These are phyloP conservation scores for Grantiella picta DNA, from an alignment of 2,113 vertebrate genomes.

Conservation along the genomic window DNA sequence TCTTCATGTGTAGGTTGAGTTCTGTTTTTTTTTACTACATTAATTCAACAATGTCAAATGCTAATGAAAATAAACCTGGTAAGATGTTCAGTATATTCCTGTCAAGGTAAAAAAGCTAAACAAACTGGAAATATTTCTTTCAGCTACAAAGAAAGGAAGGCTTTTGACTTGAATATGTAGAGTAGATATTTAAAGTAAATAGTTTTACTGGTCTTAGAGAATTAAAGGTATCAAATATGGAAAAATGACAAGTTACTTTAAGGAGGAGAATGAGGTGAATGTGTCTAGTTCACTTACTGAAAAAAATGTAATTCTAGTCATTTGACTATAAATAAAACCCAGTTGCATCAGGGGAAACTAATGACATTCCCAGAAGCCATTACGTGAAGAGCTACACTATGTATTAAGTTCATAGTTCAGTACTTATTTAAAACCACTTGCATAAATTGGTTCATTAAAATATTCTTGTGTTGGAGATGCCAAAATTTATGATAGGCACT, in stretches of 20 bases:
- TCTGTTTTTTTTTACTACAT: neutral
- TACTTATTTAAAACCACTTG: neutral
- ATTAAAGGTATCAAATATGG: neutral
- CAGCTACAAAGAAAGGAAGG: neutral
- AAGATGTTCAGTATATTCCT: neutral
- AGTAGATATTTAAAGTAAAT: neutral
- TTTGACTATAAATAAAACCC: neutral
- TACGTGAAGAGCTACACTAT: neutral
- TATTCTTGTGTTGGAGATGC: neutral
- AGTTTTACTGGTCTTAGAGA: neutral
- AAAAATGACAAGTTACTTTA: neutral
- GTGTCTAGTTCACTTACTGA: neutral
- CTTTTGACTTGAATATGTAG: neutral
- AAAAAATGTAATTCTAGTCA: neutral
- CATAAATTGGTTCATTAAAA: neutral
- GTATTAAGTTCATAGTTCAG: neutral
- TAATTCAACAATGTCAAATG: neutral
- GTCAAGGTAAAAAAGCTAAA: neutral
- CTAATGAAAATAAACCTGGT: neutral
- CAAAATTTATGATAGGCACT: neutral
- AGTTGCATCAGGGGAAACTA: neutral
- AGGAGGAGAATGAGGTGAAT: neutral
- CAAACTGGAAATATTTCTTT: neutral
- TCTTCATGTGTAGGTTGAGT: neutral
- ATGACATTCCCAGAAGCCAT: neutral